phyloP scores from a whole-genome alignment of 2,113 vertebrate species.

The Microcebus griseorufus region DNA sequence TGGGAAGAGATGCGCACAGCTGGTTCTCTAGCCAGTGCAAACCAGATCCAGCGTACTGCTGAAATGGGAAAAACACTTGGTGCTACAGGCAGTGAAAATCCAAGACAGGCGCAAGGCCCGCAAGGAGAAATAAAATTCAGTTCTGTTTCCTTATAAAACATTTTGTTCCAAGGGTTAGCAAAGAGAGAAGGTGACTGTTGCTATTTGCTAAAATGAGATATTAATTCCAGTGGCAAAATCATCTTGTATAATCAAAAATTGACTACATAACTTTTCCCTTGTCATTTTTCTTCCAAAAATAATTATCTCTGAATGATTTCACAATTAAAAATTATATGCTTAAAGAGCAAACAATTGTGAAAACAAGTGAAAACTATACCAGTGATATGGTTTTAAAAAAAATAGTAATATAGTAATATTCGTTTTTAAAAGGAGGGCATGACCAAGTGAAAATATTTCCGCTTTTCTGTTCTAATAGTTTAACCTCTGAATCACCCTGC shows the following conservation, averaged over 20 bases:
- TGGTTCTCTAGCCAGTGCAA: not conserved
- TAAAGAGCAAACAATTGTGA: slow-evolving; percentile 51
- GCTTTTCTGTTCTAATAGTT: slow-evolving; percentile 47
- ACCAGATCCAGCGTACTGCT: not conserved
- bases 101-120: not conserved
- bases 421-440: slow-evolving; percentile 58
- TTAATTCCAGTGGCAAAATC: slow-evolving; percentile 69
- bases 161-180: slow-evolving; percentile 53
- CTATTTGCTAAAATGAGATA: slow-evolving; percentile 55
- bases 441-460: slow-evolving; percentile 66
- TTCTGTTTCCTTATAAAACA: slow-evolving; percentile 62
- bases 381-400: not conserved
- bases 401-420: slow-evolving; percentile 38
- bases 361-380: slow-evolving; percentile 54
- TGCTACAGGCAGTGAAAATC: slow-evolving; percentile 7
- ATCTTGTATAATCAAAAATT: slow-evolving; percentile 51
- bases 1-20: not conserved
- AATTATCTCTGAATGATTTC: slow-evolving; percentile 66
- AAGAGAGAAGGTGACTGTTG: slow-evolving; percentile 53
- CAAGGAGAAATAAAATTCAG: slow-evolving; percentile 40
- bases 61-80: slow-evolving; percentile 40
- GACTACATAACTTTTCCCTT: slow-evolving; percentile 54
- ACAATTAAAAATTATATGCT: slow-evolving; percentile 38
- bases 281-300: slow-evolving; percentile 54
- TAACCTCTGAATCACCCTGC: slow-evolving; percentile 57